phyloP scores from a whole-genome alignment of 2,113 vertebrate genomes.

The Mellivora capensis region DNA sequence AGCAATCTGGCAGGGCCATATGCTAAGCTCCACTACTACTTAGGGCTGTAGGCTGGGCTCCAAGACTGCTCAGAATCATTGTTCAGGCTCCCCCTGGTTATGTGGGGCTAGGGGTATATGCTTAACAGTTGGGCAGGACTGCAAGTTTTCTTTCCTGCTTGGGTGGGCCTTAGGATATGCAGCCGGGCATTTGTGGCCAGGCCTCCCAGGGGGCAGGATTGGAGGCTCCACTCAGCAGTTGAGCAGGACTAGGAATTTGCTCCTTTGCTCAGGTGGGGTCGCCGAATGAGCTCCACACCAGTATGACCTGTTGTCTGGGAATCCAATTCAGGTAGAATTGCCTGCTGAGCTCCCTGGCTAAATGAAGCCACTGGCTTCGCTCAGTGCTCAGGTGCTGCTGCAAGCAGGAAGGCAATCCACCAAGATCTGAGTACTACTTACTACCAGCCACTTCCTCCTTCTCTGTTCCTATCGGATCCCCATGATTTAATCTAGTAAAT shows the following conservation, averaged over 20 bases:
- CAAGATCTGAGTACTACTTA: neutral
- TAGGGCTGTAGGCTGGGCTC: neutral
- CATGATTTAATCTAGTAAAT: neutral
- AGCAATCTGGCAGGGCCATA: neutral
- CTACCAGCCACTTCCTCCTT: neutral
- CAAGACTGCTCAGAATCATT: neutral
- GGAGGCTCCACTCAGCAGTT: neutral
- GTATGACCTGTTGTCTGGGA: no score
- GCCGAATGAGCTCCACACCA: neutral
- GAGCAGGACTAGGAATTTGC: neutral
- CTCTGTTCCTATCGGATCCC: neutral
- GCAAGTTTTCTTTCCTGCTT: neutral
- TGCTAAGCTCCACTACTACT: neutral
- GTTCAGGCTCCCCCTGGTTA: neutral
- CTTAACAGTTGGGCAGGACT: neutral
- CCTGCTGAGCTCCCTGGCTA: neutral
- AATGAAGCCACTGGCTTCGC: neutral
- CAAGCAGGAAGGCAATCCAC: neutral
- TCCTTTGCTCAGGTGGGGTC: neutral
- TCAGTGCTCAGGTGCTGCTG: neutral
- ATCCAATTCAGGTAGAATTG: neutral
- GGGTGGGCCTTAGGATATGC: neutral
- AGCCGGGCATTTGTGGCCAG: neutral
- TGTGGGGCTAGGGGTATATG: neutral
- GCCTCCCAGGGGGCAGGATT: neutral